Conservation (phyloP, 53 echinoderm and acorn worm species). For the Astropecten irregularis region DNA sequence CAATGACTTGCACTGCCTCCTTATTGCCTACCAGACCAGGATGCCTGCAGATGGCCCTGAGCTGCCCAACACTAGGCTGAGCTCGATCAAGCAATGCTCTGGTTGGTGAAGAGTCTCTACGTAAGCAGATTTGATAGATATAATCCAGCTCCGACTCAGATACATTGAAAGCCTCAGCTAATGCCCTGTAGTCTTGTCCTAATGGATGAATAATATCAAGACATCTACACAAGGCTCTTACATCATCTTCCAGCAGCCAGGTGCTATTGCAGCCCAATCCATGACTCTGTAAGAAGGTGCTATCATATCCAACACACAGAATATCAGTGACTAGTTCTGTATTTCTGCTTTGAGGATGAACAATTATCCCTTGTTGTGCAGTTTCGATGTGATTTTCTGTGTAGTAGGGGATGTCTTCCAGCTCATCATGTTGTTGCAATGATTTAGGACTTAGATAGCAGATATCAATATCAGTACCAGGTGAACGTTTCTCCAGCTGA, state of each 20-base stretch:
- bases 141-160: constrained; percentile 49
- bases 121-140: constrained; percentile 50
- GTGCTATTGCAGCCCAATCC: constrained; percentile 49
- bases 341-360: constrained; percentile 39
- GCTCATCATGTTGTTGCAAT: constrained; percentile 40
- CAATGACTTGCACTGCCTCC: constrained; percentile 48
- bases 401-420: constrained; percentile 30
- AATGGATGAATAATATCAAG: constrained; percentile 57
- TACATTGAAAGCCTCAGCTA: constrained; percentile 45
- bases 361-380: neutral
- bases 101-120: constrained; percentile 32
- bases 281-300: constrained; percentile 19
- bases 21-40: constrained; percentile 51
- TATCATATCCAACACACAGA: constrained; percentile 46
- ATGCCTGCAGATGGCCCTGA: constrained; percentile 36
- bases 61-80: constrained; percentile 27
- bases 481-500: constrained; percentile 40
- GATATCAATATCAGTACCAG: constrained; percentile 44
- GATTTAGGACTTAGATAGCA: constrained; percentile 55
- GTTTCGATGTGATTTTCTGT: constrained; percentile 22
- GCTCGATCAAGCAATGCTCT: constrained; percentile 44
- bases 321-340: constrained; percentile 51
- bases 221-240: constrained; percentile 15
- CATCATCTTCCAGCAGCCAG: constrained; percentile 52
- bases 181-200: constrained; percentile 47